Base-by-base conservation (phyloP, 2,797 vertebrate species). In the Thaleichthys pacificus region DNA sequence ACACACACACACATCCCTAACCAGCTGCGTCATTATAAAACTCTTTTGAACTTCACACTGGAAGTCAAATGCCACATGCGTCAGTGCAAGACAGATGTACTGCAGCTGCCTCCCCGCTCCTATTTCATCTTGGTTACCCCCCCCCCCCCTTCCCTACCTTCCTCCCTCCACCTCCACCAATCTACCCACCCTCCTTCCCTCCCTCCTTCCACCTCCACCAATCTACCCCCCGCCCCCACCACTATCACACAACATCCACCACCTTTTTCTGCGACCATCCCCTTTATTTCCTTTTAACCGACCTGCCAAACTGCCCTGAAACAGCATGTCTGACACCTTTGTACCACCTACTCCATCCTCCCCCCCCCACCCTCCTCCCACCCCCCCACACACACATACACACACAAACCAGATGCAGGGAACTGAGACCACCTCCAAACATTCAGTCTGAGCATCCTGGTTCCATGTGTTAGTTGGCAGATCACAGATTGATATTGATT, bases 21-120 rank as follows among this genome's bases (percentile, higher is more conserved):
- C 84, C 91, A 94, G 90, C 93, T 93, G 92, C 87, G 82, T 91
- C 92, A 93, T 93, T 92, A 92, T 89, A 88, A 89, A 91, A 89
- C 79, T 90, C 90, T 91, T 93, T 93, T 93, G 92, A 94, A 94
- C 92, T 92, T 92, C 91, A 91, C 91, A 89, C 87, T 91, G 85
- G 86, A 91, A 92, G 92, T 92, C 91, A 92, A 90, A 92, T 87
- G 90, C 91, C 93, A 93, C 89, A 93, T 93, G 91, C 92, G 90
- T 93, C 87, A 79, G 89, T 81, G 77, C 74, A 90, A 92, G 91
- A 93, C 93, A 94, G 91, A 93, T 94, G 92, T 88, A 87, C 76
- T 85, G 88, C 93, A 94, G 93, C 92, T 93, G 92, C 90, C 80
- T 86, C 74, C 80, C 64, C 81, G 87, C 84, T 91, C 87, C 77